These are phyloP conservation scores for Atherinomorus stipes DNA, from an alignment of 2,113 vertebrate genomes.

Conservation along the genomic window DNA sequence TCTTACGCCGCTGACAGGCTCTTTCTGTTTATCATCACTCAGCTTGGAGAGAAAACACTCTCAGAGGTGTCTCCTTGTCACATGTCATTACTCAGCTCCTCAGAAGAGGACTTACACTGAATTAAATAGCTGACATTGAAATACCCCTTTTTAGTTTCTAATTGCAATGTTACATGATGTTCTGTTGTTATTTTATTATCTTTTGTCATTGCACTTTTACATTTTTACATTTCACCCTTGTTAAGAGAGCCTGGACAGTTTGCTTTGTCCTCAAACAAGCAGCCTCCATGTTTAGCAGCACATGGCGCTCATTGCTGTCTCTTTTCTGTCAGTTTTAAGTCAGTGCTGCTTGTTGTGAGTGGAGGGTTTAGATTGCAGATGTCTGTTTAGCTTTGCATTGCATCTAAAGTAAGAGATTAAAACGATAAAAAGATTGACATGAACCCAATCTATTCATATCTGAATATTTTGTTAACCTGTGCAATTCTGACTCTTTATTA, in stretches of 20 bases:
- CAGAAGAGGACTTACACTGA: constrained; percentile 22
- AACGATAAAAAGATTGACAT: no score
- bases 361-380: no score
- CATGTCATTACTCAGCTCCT: constrained; percentile 40
- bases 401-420: no score
- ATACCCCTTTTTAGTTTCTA: constrained; percentile 6
- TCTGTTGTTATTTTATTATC: background rate
- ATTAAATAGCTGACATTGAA: constrained; percentile 26
- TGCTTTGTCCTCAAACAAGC: background rate
- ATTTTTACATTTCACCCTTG: background rate
- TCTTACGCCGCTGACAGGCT: constrained; percentile 43
- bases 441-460: no score
- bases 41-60: constrained; percentile 38
- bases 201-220: no score
- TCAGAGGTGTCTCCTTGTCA: constrained; percentile 33
- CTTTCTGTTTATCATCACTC: constrained; percentile 54
- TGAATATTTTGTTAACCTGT: no score
- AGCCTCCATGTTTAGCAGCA: background rate
- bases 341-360: no score
- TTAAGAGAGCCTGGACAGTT: background rate
- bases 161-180: background rate
- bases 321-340: background rate
- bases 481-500: no score
- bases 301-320: background rate
- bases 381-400: no score